Evolutionary conservation across 2,888 invertebrate genomes (phyloP).

Genomic region (Chrysomela aeneicollis): DNA sequence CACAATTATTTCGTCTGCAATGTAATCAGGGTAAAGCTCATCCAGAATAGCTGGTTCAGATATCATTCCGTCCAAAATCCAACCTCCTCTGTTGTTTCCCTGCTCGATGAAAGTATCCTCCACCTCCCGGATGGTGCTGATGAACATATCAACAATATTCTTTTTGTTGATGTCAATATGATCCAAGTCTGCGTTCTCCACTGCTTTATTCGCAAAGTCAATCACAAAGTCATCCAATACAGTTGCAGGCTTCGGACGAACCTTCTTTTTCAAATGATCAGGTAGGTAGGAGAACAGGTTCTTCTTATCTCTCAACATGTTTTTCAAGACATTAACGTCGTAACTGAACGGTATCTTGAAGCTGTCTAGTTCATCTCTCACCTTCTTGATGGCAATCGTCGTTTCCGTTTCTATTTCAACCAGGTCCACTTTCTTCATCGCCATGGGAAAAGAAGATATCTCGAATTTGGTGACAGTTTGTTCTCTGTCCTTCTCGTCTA

Average conservation of each 20-base stretch:
- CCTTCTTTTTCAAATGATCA: constrained; percentile 42
- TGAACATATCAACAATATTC: constrained; percentile 62
- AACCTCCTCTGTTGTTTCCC: constrained; percentile 62
- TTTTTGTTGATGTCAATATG: constrained; percentile 59
- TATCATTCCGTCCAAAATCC: constrained; percentile 70
- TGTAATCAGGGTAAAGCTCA: constrained; percentile 60
- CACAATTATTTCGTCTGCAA: constrained; percentile 67
- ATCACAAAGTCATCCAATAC: constrained; percentile 62
- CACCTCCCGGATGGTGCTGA: constrained; percentile 55
- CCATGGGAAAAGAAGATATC: constrained; percentile 52
- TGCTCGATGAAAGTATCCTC: constrained; percentile 56
- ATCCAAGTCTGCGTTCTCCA: constrained; percentile 58
- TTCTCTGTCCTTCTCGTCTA: constrained; percentile 36
- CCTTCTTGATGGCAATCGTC: constrained; percentile 32
- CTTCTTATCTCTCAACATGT: constrained; percentile 36
- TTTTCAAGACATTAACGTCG: constrained; percentile 26
- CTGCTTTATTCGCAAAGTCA: constrained; percentile 61
- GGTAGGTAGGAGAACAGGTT: constrained; percentile 45
- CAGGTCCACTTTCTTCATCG: constrained; percentile 39
- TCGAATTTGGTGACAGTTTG: constrained; percentile 39
- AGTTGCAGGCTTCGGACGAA: constrained; percentile 49
- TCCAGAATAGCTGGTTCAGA: constrained; percentile 64
- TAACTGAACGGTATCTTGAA: constrained; percentile 33
- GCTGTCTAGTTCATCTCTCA: constrained; percentile 36
- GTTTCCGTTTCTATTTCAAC: constrained; percentile 40